These are phyloP conservation scores for Gasterosteus nipponicus DNA, from an alignment of 2,113 vertebrate genomes.

Conservation along the genomic window DNA sequence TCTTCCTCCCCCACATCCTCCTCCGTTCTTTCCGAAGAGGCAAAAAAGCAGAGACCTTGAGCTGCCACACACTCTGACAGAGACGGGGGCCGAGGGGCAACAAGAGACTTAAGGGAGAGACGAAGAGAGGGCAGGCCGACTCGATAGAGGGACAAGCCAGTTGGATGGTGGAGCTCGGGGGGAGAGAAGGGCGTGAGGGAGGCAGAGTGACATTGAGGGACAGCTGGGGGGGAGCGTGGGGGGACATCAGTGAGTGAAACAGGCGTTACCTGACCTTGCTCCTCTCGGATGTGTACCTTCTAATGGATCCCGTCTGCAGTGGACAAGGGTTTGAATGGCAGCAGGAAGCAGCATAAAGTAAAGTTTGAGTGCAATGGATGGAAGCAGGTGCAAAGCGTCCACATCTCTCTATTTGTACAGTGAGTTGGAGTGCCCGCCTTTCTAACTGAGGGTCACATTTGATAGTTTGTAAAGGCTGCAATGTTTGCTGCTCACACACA, in stretches of 20 bases:
- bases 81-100: slow-evolving; percentile 37
- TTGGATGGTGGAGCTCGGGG: slow-evolving; percentile 15
- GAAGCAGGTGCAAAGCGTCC: slow-evolving; percentile 13
- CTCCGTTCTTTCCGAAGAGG: slow-evolving; percentile 5
- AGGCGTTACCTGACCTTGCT: slow-evolving; percentile 62
- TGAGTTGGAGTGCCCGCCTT: not conserved
- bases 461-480: slow-evolving; percentile 17
- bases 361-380: slow-evolving; percentile 14
- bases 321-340: slow-evolving; percentile 43
- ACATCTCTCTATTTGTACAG: slow-evolving; percentile 12
- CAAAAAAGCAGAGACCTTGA: slow-evolving; percentile 56
- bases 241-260: slow-evolving; percentile 46
- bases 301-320: slow-evolving; percentile 65
- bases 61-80: slow-evolving; percentile 48
- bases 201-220: slow-evolving; percentile 50
- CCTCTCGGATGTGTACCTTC: slow-evolving; percentile 35
- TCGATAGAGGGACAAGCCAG: slow-evolving; percentile 41
- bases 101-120: slow-evolving; percentile 11
- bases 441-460: slow-evolving; percentile 18
- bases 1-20: too few relatives aligned
- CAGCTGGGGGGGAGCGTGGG: slow-evolving; percentile 20
- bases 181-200: slow-evolving; percentile 8
- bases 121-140: not conserved
- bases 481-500: not conserved
- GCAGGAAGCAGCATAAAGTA: not conserved